These are phyloP conservation scores for Sigmodon hispidus DNA, from an alignment of 2,113 vertebrate genomes.

Conservation along the genomic window DNA sequence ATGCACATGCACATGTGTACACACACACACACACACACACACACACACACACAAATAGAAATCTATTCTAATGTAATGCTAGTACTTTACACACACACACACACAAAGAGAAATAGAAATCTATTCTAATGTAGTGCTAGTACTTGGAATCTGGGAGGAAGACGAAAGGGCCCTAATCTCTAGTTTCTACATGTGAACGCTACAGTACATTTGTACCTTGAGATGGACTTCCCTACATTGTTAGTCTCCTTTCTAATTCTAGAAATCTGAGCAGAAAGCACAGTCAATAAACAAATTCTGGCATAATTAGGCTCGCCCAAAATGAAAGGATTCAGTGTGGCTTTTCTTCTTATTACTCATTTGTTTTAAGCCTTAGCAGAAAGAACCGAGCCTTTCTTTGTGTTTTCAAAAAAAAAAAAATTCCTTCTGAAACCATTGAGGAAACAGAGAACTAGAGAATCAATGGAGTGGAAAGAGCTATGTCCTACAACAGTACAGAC, in stretches of 20 bases:
- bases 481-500: constrained; percentile 58
- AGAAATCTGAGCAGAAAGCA: constrained; percentile 12
- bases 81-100: neutral
- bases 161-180: neutral
- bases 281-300: neutral
- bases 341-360: constrained; percentile 69
- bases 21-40: neutral
- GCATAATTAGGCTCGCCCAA: constrained; percentile 49
- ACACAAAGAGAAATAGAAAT: neutral
- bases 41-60: neutral
- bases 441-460: constrained; percentile 62
- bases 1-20: neutral
- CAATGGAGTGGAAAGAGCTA: constrained; percentile 47
- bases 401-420: constrained; percentile 60
- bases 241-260: constrained; percentile 44
- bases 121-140: neutral
- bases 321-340: constrained; percentile 58
- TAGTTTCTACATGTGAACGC: neutral
- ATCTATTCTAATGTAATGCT: neutral
- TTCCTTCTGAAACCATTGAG: constrained; percentile 52
- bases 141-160: constrained; percentile 10
- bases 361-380: constrained; percentile 61
- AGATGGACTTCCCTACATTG: neutral
- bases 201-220: neutral
- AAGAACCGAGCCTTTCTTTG: constrained; percentile 29